Conservation (phyloP, 2,797 vertebrate genomes). For the Coluber constrictor region DNA sequence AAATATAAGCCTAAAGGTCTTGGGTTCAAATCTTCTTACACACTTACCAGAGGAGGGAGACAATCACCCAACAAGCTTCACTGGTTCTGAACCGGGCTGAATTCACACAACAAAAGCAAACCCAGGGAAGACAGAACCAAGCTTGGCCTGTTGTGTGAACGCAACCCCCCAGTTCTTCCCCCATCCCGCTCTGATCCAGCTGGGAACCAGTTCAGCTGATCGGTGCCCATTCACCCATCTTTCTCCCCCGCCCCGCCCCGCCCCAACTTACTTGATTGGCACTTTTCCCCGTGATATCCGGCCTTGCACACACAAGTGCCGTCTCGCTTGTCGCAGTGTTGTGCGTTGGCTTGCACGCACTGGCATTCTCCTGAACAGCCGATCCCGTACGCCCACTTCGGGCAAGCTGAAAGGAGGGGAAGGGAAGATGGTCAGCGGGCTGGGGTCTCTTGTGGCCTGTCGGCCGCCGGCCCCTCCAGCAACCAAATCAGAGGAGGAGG, state of each 20-base stretch:
- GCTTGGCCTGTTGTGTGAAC: neutral
- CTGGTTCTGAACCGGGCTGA: neutral
- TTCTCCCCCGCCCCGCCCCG: neutral
- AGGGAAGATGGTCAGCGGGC: accelerated
- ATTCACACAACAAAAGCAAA: neutral
- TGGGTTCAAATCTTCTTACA: neutral
- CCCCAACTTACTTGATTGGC: constrained; percentile 74
- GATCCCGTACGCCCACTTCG: constrained; percentile 85
- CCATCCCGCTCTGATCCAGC: neutral
- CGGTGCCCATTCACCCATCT: accelerated
- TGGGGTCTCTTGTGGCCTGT: too few relatives aligned
- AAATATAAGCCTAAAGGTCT: neutral
- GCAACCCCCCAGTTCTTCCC: neutral
- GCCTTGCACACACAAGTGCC: constrained; percentile 86
- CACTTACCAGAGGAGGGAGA: neutral
- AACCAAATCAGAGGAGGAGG: neutral
- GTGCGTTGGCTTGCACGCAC: constrained; percentile 79
- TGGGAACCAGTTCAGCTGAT: neutral
- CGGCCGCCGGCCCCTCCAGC: too few relatives aligned
- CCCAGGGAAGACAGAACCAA: neutral
- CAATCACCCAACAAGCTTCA: neutral
- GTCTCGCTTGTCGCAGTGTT: constrained; percentile 80
- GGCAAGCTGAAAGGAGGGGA: constrained; percentile 77
- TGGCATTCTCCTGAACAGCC: constrained; percentile 89
- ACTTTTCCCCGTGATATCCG: constrained; percentile 78